Conservation (phyloP, 2,113 vertebrate genomes). For the Gallinago media region DNA sequence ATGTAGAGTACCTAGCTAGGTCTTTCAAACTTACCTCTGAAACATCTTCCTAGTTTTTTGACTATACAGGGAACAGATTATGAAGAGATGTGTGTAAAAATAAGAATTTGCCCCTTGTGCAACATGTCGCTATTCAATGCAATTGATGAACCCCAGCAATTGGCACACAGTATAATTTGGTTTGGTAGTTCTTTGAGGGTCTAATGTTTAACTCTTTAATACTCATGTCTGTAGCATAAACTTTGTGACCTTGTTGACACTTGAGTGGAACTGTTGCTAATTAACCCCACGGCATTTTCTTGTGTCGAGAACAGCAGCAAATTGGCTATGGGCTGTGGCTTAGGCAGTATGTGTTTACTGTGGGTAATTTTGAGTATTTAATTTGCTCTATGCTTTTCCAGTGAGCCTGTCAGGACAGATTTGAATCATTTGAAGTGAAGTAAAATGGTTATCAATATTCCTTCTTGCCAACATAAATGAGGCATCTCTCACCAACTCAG, state of each 20-base stretch:
- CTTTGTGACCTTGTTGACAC: background rate
- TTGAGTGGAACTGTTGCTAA: background rate
- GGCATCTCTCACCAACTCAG: background rate
- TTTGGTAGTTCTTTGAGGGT: background rate
- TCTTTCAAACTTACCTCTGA: background rate
- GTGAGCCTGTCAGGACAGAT: background rate
- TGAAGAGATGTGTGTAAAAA: background rate
- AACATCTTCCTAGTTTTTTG: background rate
- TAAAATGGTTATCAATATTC: background rate
- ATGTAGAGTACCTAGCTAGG: background rate
- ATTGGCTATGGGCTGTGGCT: background rate
- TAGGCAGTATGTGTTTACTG: background rate
- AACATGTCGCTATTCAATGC: background rate
- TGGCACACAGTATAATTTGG: background rate
- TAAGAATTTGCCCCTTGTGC: background rate
- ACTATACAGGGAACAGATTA: background rate
- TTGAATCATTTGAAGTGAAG: background rate
- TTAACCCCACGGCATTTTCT: background rate
- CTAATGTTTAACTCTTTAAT: background rate
- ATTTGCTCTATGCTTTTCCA: background rate
- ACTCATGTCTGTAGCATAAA: background rate
- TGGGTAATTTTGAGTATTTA: background rate
- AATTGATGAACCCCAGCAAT: background rate
- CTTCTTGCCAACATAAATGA: background rate
- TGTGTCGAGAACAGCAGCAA: background rate